Conservation (phyloP, 2,113 vertebrate species). For the Sebastes fasciatus region DNA sequence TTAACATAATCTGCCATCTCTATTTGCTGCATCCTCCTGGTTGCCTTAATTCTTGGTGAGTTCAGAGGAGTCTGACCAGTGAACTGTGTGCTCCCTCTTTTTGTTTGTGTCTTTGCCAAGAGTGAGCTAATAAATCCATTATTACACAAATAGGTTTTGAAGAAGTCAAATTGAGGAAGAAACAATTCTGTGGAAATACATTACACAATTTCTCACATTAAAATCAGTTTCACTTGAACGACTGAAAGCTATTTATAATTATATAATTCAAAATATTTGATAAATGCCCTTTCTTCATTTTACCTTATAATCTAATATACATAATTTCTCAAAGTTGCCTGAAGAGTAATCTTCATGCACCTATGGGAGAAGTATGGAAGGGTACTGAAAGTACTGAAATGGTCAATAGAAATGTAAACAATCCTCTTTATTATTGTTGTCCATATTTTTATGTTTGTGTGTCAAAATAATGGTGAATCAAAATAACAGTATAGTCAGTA, state of each 20-base stretch:
- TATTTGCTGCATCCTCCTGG: background rate
- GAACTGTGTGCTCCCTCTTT: background rate
- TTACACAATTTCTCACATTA: background rate
- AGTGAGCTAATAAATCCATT: background rate
- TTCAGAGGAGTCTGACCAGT: background rate
- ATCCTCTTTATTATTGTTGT: too few species aligned
- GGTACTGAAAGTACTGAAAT: background rate
- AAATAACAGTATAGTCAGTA: too few species aligned
- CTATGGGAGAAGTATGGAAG: background rate
- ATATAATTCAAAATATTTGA: background rate
- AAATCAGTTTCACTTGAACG: background rate
- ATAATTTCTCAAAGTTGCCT: background rate
- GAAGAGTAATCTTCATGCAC: background rate
- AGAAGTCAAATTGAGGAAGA: background rate
- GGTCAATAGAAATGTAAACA: background rate
- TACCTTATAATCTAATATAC: background rate
- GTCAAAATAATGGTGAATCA: too few species aligned
- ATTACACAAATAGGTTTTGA: background rate
- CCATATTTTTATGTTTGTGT: background rate
- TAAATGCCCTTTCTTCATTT: background rate
- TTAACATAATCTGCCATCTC: background rate
- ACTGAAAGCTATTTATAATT: background rate
- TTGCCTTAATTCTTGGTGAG: background rate
- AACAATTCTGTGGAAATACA: background rate
- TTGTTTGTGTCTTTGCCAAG: background rate